Evolutionary conservation across 1,140 invertebrate genomes (phyloP).

Genomic region (Caenorhabditis briggsae): DNA sequence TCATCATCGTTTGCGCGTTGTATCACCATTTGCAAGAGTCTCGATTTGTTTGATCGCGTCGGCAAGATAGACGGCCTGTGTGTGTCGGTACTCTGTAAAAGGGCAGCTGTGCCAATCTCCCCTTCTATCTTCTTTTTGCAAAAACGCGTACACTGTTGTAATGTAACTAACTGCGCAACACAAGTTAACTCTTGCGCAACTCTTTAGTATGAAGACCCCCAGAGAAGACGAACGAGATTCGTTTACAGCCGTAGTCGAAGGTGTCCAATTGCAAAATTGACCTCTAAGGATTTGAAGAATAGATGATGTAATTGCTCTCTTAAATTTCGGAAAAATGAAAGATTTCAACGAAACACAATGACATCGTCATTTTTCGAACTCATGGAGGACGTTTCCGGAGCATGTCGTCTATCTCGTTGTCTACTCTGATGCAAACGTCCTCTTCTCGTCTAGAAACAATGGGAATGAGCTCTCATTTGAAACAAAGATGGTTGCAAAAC

Average conservation of each 20-base stretch:
- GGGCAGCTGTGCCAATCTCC: constrained; percentile 49
- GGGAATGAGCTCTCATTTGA: background rate
- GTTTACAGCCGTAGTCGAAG: background rate
- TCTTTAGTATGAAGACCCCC: background rate
- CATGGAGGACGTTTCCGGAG: background rate
- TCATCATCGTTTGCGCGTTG: background rate
- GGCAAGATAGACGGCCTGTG: constrained; percentile 10
- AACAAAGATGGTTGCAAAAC: background rate
- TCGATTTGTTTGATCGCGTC: constrained; percentile 17
- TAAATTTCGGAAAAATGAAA: too few species aligned
- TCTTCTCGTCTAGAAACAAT: background rate
- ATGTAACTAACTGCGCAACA: constrained; percentile 22
- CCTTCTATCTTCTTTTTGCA: background rate
- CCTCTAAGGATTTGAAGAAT: too few species aligned
- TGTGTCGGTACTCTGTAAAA: constrained; percentile 53
- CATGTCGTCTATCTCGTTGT: background rate
- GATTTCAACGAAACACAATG: too few species aligned
- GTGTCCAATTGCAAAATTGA: background rate
- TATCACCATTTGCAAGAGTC: constrained; percentile 24
- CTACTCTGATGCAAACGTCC: background rate
- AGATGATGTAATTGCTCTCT: too few species aligned
- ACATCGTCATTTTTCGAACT: too few species aligned
- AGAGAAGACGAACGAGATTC: background rate
- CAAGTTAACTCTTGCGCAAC: constrained; percentile 12
- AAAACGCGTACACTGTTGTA: constrained; percentile 5